Base-by-base conservation (phyloP, 2,888 invertebrate genomes). In the Leptopilina myrica region DNA sequence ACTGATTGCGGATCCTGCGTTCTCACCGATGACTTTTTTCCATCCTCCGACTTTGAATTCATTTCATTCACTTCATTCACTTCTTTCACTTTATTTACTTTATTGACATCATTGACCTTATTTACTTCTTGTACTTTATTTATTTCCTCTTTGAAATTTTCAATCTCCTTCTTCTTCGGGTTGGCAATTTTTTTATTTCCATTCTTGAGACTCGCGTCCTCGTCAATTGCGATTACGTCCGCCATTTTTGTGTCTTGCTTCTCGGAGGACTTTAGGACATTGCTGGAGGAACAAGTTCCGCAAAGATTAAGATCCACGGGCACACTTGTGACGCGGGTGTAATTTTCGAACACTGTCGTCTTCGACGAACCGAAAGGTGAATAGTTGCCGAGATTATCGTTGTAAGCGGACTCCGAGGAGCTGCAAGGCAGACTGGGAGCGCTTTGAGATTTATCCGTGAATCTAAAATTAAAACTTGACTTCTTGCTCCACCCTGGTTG, bases 271-370 rank as follows among this genome's bases (percentile, higher is more conserved):
- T 77, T 77, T 73, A 67, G 76, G 12, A 64, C 79, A 79, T 80
- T 73, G 20, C 69, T 81, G 64, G 46, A 40, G 1, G 79, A 40
- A 2, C 78, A 67, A 49, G 33, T 33, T 33, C 92, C 84, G 92
- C 94, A 93, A 86, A 95, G 93, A 92, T 95, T 94, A 82, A 95
- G 93, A 88, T 95, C 94, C 87, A 94, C 94, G 87, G 95, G 95
- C 80, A 95, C 94, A 87, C 94, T 94, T 66, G 94, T 91, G 87
- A 91, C 93, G 87, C 90, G 88, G 43, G 91, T 91, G 83, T 90
- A 89, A 79, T 90, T 80, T 81, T 26, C 80, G 79, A 78, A 79
- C 78, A 83, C 81, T 56, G 85, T 80, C 33, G 82, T 81, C 76
- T 84, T 84, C 77, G 86, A 85, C 11, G 82, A 84, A 7, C 81